Base-by-base conservation (phyloP, 2,888 invertebrate genomes). In the Hemistola chrysoprasaria region DNA sequence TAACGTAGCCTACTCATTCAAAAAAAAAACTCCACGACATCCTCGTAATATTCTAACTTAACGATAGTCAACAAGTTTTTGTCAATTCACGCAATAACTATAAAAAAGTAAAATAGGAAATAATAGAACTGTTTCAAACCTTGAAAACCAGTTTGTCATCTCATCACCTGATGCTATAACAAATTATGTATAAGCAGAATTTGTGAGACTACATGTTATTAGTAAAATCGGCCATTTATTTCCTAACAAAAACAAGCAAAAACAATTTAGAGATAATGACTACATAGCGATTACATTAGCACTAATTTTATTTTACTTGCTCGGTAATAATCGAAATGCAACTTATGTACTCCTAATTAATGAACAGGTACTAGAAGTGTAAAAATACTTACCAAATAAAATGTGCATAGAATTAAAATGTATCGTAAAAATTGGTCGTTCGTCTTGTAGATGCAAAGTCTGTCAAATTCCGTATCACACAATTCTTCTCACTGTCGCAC, bases 401-500 rank as follows among this genome's bases (percentile, higher is more conserved):
- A 70, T 59, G 81, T 80, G 84, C 84, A 72, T 79, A 23, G 44
- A 57, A n/a, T n/a, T n/a, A n/a, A 51, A 47, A 46, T 50, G 42
- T 56, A 53, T 53, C 50, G 50, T 46, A 28, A 59, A 61, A 64
- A 50, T 53, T 20, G 50, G 42, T 74, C 61, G 72, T 63, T 71
- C 65, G 65, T 57, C 53, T 76, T 74, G 78, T 50, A 68, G 57
- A 70, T 62, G 65, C 58, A 55, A 62, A 72, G 78, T 82, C 74
- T 74, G 53, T 59, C 63, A 50, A 61, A 63, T 71, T 68, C 66
- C 64, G 71, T 65, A 66, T 65, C 83, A 84, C 82, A 75, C 60
- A 64, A 67, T 65, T 67, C 67, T 65, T 67, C 63, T 71, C 83
- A 83, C 84, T 44, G 30, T 74, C 67, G 79, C 86, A 85, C 86